Percentiles rank a stretch among this genome's conserved stretches.
Evolutionary conservation across 2,113 vertebrate genomes (phyloP).

Genomic region (Carlito syrichta): DNA sequence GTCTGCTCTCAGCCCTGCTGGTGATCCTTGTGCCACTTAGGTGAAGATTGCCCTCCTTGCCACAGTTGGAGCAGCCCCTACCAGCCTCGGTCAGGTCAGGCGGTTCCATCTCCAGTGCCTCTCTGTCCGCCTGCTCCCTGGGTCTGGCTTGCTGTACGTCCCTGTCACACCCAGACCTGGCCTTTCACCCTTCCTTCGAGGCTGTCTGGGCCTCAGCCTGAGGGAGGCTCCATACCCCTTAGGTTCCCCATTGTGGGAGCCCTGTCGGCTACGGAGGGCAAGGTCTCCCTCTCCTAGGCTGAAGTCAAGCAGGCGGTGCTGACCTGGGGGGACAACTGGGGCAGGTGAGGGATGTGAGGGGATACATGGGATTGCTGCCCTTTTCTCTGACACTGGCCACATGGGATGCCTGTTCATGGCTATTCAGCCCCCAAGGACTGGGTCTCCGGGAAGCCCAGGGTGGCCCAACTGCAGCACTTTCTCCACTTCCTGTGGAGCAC

Average conservation of each 20-base stretch:
- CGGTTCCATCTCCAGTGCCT: background rate
- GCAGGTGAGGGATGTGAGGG: background rate
- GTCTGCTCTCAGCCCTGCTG: background rate
- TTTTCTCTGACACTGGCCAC: background rate
- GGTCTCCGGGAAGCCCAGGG: background rate
- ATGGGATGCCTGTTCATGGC: background rate
- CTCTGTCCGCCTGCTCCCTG: background rate
- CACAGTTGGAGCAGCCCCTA: too few relatives aligned
- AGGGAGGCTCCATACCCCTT: background rate
- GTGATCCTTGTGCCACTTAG: background rate
- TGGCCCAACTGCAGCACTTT: fast-evolving
- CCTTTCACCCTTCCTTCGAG: background rate
- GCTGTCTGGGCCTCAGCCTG: background rate
- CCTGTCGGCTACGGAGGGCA: too few relatives aligned
- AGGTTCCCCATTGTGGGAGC: fast-evolving
- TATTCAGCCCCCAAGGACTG: background rate
- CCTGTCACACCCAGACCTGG: fast-evolving
- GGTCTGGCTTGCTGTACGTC: too few relatives aligned
- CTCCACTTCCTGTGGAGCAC: background rate
- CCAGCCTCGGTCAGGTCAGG: background rate
- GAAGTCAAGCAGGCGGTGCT: background rate
- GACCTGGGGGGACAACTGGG: background rate
- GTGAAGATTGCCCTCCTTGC: fast-evolving
- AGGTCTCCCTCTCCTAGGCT: background rate
- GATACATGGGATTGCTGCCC: background rate